These are phyloP conservation scores for Gadus chalcogrammus DNA, from an alignment of 2,113 vertebrate genomes.

Conservation along the genomic window DNA sequence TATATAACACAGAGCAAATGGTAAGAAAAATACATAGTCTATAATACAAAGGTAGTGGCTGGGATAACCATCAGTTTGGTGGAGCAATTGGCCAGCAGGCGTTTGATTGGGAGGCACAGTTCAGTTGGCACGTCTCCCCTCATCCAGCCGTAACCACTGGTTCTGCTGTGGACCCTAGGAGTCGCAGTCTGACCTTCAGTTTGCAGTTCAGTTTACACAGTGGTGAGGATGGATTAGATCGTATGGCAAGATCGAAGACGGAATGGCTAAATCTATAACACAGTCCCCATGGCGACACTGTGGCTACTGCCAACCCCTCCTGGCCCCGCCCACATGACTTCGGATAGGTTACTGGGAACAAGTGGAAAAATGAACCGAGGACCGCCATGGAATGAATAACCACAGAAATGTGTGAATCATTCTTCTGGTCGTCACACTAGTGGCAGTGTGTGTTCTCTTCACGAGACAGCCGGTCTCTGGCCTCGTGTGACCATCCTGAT, in stretches of 20 bases:
- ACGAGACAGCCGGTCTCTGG: slow-evolving; percentile 48
- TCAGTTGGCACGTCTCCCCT: too few species aligned
- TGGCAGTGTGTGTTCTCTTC: slow-evolving; percentile 31
- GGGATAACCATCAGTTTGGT: not conserved
- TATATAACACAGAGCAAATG: not conserved
- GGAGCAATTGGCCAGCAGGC: too few species aligned
- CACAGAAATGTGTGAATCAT: slow-evolving; percentile 67
- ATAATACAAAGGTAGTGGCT: not conserved
- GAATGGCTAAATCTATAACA: slow-evolving; percentile 4
- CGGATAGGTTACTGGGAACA: slow-evolving; percentile 28
- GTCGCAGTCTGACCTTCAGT: too few species aligned
- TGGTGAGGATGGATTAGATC: too few species aligned
- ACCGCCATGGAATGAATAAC: slow-evolving; percentile 49
- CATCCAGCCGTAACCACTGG: too few species aligned
- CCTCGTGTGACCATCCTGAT: too few species aligned
- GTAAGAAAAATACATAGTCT: not conserved
- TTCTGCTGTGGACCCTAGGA: too few species aligned
- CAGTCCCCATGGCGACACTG: not conserved
- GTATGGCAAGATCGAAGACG: too few species aligned
- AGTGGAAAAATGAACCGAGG: slow-evolving; percentile 38
- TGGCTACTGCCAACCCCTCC: slow-evolving; percentile 9
- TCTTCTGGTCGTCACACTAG: slow-evolving; percentile 33
- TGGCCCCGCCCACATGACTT: slow-evolving; percentile 37
- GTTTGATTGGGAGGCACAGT: too few species aligned
- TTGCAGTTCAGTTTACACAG: too few species aligned